Evolutionary conservation across 1,140 invertebrate species (phyloP).

Genomic region (Drosophila sproati): DNA sequence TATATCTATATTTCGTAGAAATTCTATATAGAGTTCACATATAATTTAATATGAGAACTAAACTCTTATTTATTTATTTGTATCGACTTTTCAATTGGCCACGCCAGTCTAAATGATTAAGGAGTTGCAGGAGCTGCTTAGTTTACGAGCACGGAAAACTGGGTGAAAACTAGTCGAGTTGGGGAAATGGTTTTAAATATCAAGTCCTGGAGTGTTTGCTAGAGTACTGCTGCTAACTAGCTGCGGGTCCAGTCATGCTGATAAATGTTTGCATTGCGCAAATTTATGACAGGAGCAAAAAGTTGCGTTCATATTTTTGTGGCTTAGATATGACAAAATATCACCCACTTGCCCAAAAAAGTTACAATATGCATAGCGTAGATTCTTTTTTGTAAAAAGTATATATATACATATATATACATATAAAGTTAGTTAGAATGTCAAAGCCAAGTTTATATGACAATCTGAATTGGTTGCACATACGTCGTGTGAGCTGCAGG

Average conservation of each 20-base stretch:
- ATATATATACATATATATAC: not conserved
- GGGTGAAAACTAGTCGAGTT: not conserved
- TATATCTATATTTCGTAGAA: too few species aligned
- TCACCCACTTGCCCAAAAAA: constrained; percentile 46
- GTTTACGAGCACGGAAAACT: constrained; percentile 24
- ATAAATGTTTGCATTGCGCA: constrained; percentile 79
- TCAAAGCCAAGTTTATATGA: constrained; percentile 52
- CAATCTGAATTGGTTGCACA: constrained; percentile 26
- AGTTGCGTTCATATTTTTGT: constrained; percentile 71
- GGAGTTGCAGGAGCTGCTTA: constrained; percentile 9
- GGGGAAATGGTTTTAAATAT: constrained; percentile 32
- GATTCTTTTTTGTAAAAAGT: constrained; percentile 1
- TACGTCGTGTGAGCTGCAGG: constrained; percentile 32
- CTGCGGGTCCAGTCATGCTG: constrained; percentile 55
- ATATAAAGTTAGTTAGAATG: constrained; percentile 76
- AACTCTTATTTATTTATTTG: too few species aligned
- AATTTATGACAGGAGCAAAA: constrained; percentile 79
- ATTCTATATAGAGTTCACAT: too few species aligned
- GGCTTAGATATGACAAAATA: constrained; percentile 80
- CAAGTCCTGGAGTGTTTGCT: not conserved
- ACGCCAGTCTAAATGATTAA: too few species aligned
- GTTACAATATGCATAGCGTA: constrained; percentile 38
- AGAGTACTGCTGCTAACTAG: constrained; percentile 28
- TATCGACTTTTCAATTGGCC: too few species aligned
- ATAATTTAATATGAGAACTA: too few species aligned